Base-by-base conservation (phyloP, 1,140 invertebrate species). In the Macrobrachium rosenbergii region DNA sequence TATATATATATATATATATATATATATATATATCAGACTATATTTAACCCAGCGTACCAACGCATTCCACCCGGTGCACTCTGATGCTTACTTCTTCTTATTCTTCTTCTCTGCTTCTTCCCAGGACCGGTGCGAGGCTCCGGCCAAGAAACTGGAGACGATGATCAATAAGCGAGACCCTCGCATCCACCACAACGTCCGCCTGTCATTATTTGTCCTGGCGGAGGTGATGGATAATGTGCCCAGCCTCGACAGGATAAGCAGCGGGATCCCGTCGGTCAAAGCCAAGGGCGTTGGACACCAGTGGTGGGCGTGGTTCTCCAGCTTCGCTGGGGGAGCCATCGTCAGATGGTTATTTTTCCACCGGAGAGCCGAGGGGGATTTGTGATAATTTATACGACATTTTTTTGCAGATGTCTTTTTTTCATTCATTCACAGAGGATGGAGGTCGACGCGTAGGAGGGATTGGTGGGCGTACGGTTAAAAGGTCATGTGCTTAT, bases 151-250 rank as follows among this genome's bases (percentile, higher is more conserved):
- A 63, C 52, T 89, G 37, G 89, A 79, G 6, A 59, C 67, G 23
- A 88, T 88, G 82, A 86, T 89, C 86, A 84, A 89, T 52, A 28
- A 75, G 17, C 77, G 83, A 6, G 76, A 63, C 17, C 72, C 87
- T 43, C 78, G 63, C 28, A 82, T 89, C 77, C 89, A 83, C 23
- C 87, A 89, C 52, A 82, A 89, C 83, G 82, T 89, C 58, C 83
- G 87, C 75, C 87, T 89, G n/a, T 89, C 89, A 19, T 79, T 89
- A 76, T 89, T 89, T 87, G 81, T 88, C 60, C 58, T 89, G 69
- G 89, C 89, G 37, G 89, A 89, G 58, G 89, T 89, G 17, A 62
- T 85, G 6, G 89, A 89, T 80, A 89, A 88, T 72, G 85, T 89
- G 12, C 89, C 89, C 43, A 88, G 72, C 64, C 86, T 83, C 0